Percentiles rank a stretch among this genome's conserved stretches.
These are phyloP conservation scores for Marmota monax DNA, from an alignment of 2,113 vertebrate species.

Conservation along the genomic window DNA sequence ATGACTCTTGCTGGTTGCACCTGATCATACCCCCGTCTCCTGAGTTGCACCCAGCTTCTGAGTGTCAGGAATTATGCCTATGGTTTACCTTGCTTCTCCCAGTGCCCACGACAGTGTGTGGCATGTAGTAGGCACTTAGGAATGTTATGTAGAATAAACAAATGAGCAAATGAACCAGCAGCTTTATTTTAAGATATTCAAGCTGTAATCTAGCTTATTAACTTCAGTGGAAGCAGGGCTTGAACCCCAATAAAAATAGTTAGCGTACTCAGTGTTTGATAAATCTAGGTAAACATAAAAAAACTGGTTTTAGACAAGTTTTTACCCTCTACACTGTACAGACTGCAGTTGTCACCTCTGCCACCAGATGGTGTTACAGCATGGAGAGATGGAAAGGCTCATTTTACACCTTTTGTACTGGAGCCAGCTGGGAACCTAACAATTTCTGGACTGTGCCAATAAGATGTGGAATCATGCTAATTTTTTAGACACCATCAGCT, in stretches of 20 bases:
- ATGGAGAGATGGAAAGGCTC: background rate
- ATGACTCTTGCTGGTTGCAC: background rate
- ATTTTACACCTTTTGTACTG: background rate
- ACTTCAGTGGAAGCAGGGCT: background rate
- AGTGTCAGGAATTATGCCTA: background rate
- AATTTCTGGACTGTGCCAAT: conserved; percentile 56
- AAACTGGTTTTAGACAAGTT: background rate
- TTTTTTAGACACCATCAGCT: conserved; percentile 69
- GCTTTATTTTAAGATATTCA: conserved; percentile 41
- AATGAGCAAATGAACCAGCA: background rate
- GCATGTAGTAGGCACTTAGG: background rate
- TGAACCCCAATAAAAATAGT: background rate
- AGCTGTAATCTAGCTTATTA: background rate
- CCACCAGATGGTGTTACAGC: conserved; percentile 72
- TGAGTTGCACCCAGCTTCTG: background rate
- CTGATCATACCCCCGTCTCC: background rate
- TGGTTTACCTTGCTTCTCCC: background rate
- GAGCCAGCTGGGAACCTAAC: conserved; percentile 20
- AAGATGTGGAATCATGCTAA: conserved; percentile 70
- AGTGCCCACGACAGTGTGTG: background rate
- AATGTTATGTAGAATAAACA: background rate
- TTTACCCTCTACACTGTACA: background rate
- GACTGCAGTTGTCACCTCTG: background rate
- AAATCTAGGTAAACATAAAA: background rate
- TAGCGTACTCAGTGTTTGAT: conserved; percentile 16